A percentile compares a stretch with the other conserved stretches of the same genome.
phyloP scores from a whole-genome alignment of 2,888 invertebrate species.

The Axea sp. region DNA sequence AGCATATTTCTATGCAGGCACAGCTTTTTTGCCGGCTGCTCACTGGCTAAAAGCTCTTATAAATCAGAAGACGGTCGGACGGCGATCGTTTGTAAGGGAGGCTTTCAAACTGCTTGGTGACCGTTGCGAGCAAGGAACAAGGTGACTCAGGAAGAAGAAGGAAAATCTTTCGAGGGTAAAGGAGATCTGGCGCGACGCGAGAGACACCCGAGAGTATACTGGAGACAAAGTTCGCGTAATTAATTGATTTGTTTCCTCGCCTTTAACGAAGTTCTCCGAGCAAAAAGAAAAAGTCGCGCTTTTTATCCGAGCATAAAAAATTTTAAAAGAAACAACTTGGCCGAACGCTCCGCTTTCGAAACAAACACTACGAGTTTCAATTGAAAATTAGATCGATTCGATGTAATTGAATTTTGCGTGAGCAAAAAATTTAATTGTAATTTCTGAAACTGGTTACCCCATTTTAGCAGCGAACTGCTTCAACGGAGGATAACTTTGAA shows the following conservation, averaged over 20 bases:
- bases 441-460: slow-evolving; percentile 16
- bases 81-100: slow-evolving; percentile 75
- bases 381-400: slow-evolving; percentile 28
- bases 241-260: slow-evolving; percentile 65
- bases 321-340: slow-evolving; percentile 51
- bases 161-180: slow-evolving; percentile 57
- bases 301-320: slow-evolving; percentile 41
- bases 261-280: slow-evolving; percentile 56
- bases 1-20: slow-evolving; percentile 68
- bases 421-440: slow-evolving; percentile 17
- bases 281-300: slow-evolving; percentile 48
- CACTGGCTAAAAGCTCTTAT: slow-evolving; percentile 78
- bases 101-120: slow-evolving; percentile 64
- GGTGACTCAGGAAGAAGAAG: slow-evolving; percentile 53
- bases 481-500: too few species aligned
- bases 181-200: slow-evolving; percentile 52
- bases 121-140: slow-evolving; percentile 49
- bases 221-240: slow-evolving; percentile 62
- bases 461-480: too few species aligned
- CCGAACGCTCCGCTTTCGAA: slow-evolving; percentile 12
- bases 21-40: slow-evolving; percentile 68
- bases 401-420: slow-evolving; percentile 24
- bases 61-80: slow-evolving; percentile 75
- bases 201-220: slow-evolving; percentile 47
- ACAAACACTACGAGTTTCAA: slow-evolving; percentile 16